Conservation (phyloP, 1,140 invertebrate species). For the Odontomachus brunneus region DNA sequence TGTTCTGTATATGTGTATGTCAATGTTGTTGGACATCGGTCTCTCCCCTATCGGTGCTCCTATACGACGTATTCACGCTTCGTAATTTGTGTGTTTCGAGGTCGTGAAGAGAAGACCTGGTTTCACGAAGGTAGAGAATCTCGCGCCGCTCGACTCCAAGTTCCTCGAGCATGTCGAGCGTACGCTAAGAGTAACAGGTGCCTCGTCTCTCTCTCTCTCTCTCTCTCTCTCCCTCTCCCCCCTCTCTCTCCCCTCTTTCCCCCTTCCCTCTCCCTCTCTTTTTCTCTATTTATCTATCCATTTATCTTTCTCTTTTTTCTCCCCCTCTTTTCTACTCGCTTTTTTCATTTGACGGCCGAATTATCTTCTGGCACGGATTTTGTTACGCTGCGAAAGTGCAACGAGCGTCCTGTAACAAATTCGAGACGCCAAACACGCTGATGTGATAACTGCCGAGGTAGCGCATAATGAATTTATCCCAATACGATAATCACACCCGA, state of each 20-base stretch:
- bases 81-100: constrained; percentile 76
- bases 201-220: constrained; percentile 8
- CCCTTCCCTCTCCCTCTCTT: constrained; percentile 1
- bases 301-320: neutral
- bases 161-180: constrained; percentile 62
- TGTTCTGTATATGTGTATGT: neutral
- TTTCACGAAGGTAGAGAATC: constrained; percentile 66
- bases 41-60: constrained; percentile 53
- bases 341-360: neutral
- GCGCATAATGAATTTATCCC: constrained; percentile 20
- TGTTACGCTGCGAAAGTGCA: constrained; percentile 21
- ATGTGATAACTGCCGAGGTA: neutral
- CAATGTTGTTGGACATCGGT: neutral
- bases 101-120: constrained; percentile 75
- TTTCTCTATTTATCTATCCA: neutral
- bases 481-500: constrained; percentile 17
- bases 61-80: constrained; percentile 59
- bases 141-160: constrained; percentile 68
- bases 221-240: neutral
- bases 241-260: neutral
- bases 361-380: constrained; percentile 6
- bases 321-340: neutral
- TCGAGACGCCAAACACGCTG: neutral
- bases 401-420: neutral
- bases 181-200: constrained; percentile 58